Percentiles rank a stretch among this genome's conserved stretches.
Conservation (phyloP, 2,113 vertebrate species). For the Sitta europaea region DNA sequence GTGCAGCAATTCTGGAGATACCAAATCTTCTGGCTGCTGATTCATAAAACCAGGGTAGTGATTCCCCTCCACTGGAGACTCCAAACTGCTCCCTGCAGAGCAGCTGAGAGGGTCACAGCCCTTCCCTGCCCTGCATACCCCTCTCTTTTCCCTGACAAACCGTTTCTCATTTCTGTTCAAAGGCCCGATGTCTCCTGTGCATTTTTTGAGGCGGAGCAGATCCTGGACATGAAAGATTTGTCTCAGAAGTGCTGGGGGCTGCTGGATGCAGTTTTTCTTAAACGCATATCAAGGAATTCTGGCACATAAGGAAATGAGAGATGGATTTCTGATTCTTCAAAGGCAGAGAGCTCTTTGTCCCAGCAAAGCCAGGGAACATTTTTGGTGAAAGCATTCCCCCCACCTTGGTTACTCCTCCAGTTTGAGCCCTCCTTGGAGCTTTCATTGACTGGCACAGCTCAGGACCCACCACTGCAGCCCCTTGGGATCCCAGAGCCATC, state of each 20-base stretch:
- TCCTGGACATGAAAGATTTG: not conserved
- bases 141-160: not conserved
- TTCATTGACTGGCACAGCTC: not conserved
- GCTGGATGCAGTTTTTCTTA: not conserved
- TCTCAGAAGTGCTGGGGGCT: not conserved
- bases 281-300: not conserved
- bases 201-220: not conserved
- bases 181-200: not conserved
- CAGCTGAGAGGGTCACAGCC: not conserved
- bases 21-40: not conserved
- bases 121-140: not conserved
- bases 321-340: not conserved
- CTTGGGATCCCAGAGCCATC: rapidly evolving
- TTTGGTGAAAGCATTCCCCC: not conserved
- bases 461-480: not conserved
- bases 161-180: not conserved
- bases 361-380: not conserved
- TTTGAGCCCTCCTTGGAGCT: not conserved
- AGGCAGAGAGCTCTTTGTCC: not conserved
- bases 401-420: not conserved
- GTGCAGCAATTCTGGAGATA: not conserved
- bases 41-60: not conserved
- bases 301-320: not conserved
- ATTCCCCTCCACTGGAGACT: not conserved
- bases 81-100: not conserved